Base-by-base conservation (phyloP, 2,113 vertebrate species). In the Coturnix japonica region DNA sequence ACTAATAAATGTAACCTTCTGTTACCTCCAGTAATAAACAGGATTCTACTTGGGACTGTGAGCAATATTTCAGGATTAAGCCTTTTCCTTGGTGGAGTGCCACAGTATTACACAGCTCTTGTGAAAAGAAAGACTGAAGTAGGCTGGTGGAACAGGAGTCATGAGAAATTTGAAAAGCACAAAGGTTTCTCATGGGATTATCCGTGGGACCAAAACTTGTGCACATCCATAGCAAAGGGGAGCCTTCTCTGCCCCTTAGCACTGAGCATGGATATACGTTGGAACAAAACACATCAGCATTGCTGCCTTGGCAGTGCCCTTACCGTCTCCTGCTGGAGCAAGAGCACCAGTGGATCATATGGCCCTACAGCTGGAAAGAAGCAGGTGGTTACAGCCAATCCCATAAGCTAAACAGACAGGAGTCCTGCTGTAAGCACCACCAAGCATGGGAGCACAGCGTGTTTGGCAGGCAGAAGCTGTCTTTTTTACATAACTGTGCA, bases 401-500 rank as follows among this genome's bases (percentile, higher is more conserved):
- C 9, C 1, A 46, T 1, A 7, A n/a, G 51, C 67, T 79, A 89
- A 87, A 43, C 33, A 37, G 44, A 15, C 5, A 2, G 33, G 25
- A 93, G 76, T 77, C 51, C 60, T 90, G 69, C 21, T 72, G 79
- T 67, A 75, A 87, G 75, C 0, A 0, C 60, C 67, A 39, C 0
- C 0, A 60, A 75, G 51, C 4, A 6, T 92, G 94, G 87, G 87
- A 95, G 64, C 3, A 0, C 69, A 47, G 70, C 1, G 0, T 47
- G 35, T 87, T 67, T 96, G 92, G 87, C 89, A 89, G 64, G 69
- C 1, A 2, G 37, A 31, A 5, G 2, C 47, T 7, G 73, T 74
- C 61, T 63, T 81, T 74, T 95, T 85, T 89, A 94, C 81, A 89
- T 53, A 94, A 91, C 82, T 61, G 96, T 83, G 39, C 95, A 96